phyloP scores from a whole-genome alignment of 1,140 invertebrate species.

The Drosophila bocki region DNA sequence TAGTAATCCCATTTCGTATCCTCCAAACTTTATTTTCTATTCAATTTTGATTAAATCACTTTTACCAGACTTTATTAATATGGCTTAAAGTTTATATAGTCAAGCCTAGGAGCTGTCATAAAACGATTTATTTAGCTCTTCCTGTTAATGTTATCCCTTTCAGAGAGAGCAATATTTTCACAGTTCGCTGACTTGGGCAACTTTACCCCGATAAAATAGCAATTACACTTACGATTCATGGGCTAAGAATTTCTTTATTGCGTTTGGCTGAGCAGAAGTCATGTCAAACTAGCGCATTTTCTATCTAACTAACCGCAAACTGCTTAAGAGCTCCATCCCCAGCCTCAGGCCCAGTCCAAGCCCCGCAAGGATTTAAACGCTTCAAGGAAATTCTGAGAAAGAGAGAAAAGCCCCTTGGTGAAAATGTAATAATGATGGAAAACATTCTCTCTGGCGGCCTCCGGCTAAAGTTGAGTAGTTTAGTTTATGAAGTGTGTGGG shows the following conservation, averaged over 20 bases:
- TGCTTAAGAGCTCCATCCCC: conserved; percentile 47
- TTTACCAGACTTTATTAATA: background rate
- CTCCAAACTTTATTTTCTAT: background rate
- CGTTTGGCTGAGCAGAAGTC: conserved; percentile 27
- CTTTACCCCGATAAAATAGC: conserved; percentile 33
- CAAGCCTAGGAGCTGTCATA: background rate
- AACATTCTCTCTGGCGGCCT: conserved; percentile 29
- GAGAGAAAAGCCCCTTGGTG: conserved; percentile 53
- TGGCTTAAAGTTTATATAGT: background rate
- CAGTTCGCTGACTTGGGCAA: conserved; percentile 5
- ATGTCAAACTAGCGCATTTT: conserved; percentile 67
- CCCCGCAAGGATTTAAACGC: conserved; percentile 40
- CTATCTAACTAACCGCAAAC: conserved; percentile 76
- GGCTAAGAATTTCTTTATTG: conserved; percentile 57
- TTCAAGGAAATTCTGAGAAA: conserved; percentile 35
- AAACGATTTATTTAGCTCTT: conserved; percentile 13
- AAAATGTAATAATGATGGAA: conserved; percentile 76
- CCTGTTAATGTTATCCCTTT: background rate
- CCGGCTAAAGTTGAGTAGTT: conserved; percentile 62
- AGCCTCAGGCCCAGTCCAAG: background rate
- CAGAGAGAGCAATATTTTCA: conserved; percentile 1
- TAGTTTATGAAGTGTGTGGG: conserved; percentile 67
- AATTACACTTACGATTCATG: conserved; percentile 49
- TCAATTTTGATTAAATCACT: background rate
- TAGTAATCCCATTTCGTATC: no score